Conservation (phyloP, 2,888 invertebrate species). For the Acanthopleura granulata region DNA sequence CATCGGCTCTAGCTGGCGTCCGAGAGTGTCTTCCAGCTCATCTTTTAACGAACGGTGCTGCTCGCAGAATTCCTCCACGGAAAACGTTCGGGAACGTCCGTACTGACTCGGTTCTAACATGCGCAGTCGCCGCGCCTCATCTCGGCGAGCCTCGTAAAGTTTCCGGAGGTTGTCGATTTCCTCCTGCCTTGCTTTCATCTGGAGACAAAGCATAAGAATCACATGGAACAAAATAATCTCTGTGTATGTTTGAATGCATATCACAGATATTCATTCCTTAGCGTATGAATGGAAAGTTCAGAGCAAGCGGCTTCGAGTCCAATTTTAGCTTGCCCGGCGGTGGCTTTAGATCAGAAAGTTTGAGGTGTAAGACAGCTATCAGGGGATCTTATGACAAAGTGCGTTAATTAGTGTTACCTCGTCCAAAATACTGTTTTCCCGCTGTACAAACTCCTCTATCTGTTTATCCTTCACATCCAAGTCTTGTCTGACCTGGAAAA, state of each 20-base stretch:
- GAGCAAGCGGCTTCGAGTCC: too few relatives aligned
- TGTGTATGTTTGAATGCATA: too few relatives aligned
- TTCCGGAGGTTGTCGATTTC: not conserved
- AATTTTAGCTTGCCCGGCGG: too few relatives aligned
- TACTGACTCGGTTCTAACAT: not conserved
- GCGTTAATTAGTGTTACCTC: not conserved
- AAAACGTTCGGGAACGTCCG: not conserved
- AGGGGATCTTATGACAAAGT: too few relatives aligned
- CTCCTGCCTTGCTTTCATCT: not conserved
- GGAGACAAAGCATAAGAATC: not conserved
- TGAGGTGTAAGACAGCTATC: too few relatives aligned
- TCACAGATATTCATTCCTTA: too few relatives aligned
- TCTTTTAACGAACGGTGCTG: not conserved
- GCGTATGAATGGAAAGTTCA: too few relatives aligned
- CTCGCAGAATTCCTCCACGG: not conserved
- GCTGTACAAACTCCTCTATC: not conserved
- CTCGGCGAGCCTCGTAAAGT: not conserved
- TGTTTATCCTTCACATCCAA: not conserved
- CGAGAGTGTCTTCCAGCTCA: not conserved
- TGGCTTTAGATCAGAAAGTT: too few relatives aligned
- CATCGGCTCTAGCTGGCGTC: not conserved
- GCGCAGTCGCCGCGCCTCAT: not conserved
- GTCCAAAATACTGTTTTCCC: not conserved
- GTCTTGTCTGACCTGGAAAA: not conserved
- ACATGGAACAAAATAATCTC: too few relatives aligned